Conservation (phyloP, 2,113 vertebrate species). For the Okapia johnstoni region DNA sequence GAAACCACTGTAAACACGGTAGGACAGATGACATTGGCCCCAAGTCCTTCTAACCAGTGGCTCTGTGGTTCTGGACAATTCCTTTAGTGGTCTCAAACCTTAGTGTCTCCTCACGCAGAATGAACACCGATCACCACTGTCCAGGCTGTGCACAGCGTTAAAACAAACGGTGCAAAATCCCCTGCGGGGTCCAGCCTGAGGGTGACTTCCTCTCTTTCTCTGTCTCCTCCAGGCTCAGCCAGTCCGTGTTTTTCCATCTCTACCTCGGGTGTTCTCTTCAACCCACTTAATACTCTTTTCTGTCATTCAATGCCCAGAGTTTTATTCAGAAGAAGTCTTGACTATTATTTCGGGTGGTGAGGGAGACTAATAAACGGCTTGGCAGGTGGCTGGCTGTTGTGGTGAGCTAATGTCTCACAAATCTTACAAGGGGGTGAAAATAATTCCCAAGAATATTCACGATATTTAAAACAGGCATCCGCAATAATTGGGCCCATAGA, state of each 20-base stretch:
- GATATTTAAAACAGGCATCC: conserved; percentile 6
- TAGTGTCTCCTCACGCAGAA: accelerated
- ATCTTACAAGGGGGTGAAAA: conserved; percentile 47
- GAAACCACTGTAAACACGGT: accelerated
- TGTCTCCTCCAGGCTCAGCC: no score
- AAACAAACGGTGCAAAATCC: not conserved
- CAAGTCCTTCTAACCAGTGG: accelerated
- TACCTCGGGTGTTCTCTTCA: not conserved
- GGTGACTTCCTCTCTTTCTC: not conserved
- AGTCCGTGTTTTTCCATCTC: not conserved
- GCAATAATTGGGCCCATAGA: not conserved
- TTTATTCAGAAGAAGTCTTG: conserved; percentile 29
- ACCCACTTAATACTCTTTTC: not conserved
- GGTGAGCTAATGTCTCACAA: conserved; percentile 71
- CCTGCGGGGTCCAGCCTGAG: accelerated
- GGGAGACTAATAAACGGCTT: conserved; percentile 59
- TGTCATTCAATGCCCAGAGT: conserved; percentile 2
- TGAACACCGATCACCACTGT: accelerated
- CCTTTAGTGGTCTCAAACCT: accelerated
- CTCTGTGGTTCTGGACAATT: accelerated
- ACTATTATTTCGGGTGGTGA: conserved; percentile 34
- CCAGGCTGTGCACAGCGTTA: accelerated
- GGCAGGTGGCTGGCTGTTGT: conserved; percentile 59
- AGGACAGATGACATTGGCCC: accelerated
- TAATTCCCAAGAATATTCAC: not conserved